A percentile compares a stretch with the other conserved stretches of the same genome.
phyloP scores from a whole-genome alignment of 2,888 invertebrate genomes.

The Miltochrista miniata region DNA sequence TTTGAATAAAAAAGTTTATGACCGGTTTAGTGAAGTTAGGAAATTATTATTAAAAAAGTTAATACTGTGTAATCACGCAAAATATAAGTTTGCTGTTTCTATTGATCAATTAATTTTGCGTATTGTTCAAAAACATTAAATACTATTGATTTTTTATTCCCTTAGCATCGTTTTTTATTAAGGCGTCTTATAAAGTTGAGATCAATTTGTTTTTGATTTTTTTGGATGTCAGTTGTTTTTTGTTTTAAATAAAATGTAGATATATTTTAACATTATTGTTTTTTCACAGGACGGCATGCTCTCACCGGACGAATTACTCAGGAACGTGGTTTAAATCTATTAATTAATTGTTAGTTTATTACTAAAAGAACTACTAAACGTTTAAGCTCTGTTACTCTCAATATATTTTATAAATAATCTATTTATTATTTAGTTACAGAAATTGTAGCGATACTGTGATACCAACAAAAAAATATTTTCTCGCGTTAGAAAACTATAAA shows the following conservation, averaged over 20 bases:
- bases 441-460: slow-evolving; percentile 73
- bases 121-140: too few relatives aligned
- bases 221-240: too few relatives aligned
- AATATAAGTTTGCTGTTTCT: too few relatives aligned
- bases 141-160: too few relatives aligned
- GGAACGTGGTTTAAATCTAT: slow-evolving; percentile 66
- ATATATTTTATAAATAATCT: slow-evolving; percentile 46
- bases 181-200: too few relatives aligned
- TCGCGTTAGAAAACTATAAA: slow-evolving; percentile 41
- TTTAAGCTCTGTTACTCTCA: slow-evolving; percentile 47
- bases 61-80: too few relatives aligned
- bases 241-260: background rate
- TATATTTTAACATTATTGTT: background rate
- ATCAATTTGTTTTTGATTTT: too few relatives aligned
- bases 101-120: background rate
- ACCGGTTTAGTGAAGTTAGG: background rate
- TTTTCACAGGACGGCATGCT: slow-evolving; percentile 82
- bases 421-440: slow-evolving; percentile 46
- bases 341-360: slow-evolving; percentile 30
- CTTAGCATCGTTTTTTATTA: too few relatives aligned
- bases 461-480: slow-evolving; percentile 51
- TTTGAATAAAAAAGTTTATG: background rate
- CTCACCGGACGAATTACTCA: slow-evolving; percentile 81
- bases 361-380: slow-evolving; percentile 39
- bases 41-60: too few relatives aligned